Base-by-base conservation (phyloP, 2,888 invertebrate species). In the Lasius platythorax region DNA sequence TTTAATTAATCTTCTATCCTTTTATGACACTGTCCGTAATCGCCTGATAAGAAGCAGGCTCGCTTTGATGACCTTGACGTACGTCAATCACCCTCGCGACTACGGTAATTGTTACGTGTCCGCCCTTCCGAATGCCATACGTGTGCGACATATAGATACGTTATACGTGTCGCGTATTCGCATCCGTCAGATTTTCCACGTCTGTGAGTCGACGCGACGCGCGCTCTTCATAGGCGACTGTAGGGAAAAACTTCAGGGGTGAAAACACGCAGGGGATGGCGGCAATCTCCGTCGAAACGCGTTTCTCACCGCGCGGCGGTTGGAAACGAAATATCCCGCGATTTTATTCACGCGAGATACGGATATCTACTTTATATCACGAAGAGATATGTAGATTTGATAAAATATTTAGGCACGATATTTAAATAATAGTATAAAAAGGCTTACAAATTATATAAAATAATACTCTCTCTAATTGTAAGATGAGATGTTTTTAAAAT, bases 111-210 rank as follows among this genome's bases (percentile, higher is more conserved):
- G 92, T 83, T 86, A 84, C 67, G 40, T 85, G 74, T 30, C 58
- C 53, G 81, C 67, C 70, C n/a, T 43, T 61, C 50, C 72, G 63
- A 61, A 75, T 58, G 70, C 74, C 72, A 86, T 84, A 83, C 46
- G 53, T 72, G n/a, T 75, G 76, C 67, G 76, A 74, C 79, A 74
- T 76, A 85, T 79, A 74, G 81, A 83, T 50, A 85, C 66, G 82
- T 83, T 87, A 82, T 66, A 64, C 66, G 40, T 50, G 68, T 87
- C 90, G 88, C 89, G 87, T 91, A 90, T 87, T 64, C 88, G 84
- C 72, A 91, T 85, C 87, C 89, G 89, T 89, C 89, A 89, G 85
- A 93, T 94, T 93, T 93, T 92, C 91, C 93, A 87, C 91, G 66
- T 89, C 87, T 88, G 81, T 88, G 91, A 87, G 63, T 85, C 89